phyloP scores from a whole-genome alignment of 2,113 vertebrate genomes.

The Stictonetta naevosa region DNA sequence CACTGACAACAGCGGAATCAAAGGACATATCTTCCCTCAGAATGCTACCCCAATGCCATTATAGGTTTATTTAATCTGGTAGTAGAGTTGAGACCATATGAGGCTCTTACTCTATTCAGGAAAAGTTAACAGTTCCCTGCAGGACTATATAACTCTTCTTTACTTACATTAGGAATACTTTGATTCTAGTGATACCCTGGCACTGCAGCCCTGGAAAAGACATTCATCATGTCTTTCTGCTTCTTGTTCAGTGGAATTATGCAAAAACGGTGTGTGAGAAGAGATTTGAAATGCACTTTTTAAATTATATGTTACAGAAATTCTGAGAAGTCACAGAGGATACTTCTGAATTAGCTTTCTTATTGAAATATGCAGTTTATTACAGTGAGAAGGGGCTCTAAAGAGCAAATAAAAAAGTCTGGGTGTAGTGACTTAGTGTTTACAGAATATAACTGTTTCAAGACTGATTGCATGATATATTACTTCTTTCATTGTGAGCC shows the following conservation, averaged over 20 bases:
- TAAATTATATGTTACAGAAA: background rate
- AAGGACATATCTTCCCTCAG: background rate
- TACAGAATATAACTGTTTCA: slow-evolving; percentile 55
- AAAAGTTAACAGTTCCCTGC: background rate
- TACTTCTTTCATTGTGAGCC: slow-evolving; percentile 80
- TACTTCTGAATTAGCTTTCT: slow-evolving; percentile 40
- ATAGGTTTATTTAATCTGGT: background rate
- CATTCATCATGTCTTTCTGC: background rate
- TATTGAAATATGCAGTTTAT: slow-evolving; percentile 60
- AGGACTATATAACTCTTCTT: background rate
- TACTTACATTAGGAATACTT: background rate
- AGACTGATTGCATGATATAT: slow-evolving; percentile 79
- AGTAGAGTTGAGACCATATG: background rate
- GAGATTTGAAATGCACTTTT: slow-evolving; percentile 1
- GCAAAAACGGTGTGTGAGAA: background rate
- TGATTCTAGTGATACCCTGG: background rate
- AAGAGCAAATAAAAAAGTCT: slow-evolving; percentile 55
- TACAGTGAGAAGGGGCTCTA: slow-evolving; percentile 35
- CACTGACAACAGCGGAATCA: background rate
- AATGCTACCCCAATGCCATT: background rate
- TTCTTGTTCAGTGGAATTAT: background rate
- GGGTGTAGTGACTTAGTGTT: slow-evolving; percentile 64
- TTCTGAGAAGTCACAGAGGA: slow-evolving; percentile 1
- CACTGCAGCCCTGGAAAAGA: background rate
- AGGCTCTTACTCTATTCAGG: background rate